phyloP scores from a whole-genome alignment of 2,797 vertebrate species.

The Coregonus suidteri region DNA sequence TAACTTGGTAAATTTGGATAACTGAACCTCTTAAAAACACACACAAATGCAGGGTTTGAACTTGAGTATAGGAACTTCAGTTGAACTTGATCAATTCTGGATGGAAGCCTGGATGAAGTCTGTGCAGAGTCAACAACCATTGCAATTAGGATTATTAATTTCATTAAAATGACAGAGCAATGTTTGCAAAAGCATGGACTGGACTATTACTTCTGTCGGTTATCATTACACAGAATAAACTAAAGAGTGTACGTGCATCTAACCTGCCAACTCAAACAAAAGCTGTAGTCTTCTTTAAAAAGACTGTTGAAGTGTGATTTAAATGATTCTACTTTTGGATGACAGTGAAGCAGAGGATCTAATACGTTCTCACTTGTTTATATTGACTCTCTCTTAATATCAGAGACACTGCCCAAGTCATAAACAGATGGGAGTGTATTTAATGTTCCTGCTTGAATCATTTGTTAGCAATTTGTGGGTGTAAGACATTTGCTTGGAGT shows the following conservation, averaged over 20 bases:
- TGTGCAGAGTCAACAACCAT: neutral
- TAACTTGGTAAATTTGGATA: neutral
- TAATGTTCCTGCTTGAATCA: neutral
- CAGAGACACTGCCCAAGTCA: neutral
- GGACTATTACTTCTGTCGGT: neutral
- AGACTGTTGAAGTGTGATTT: no score
- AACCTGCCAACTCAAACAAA: neutral
- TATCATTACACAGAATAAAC: neutral
- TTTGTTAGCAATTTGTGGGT: neutral
- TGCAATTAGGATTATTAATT: neutral
- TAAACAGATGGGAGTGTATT: neutral
- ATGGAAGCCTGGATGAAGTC: neutral
- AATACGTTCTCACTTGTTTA: no score
- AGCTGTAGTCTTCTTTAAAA: neutral
- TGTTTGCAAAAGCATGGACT: neutral
- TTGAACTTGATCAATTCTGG: neutral
- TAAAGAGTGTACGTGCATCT: neutral
- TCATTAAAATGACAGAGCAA: neutral
- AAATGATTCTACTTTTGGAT: no score
- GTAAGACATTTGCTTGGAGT: conserved; percentile 4
- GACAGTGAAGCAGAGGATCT: no score
- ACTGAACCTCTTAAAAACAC: neutral
- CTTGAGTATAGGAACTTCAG: no score
- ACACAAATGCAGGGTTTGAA: neutral
- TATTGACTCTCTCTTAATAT: neutral